phyloP scores from a whole-genome alignment of 2,113 vertebrate species.

The Dasyornis broadbenti region DNA sequence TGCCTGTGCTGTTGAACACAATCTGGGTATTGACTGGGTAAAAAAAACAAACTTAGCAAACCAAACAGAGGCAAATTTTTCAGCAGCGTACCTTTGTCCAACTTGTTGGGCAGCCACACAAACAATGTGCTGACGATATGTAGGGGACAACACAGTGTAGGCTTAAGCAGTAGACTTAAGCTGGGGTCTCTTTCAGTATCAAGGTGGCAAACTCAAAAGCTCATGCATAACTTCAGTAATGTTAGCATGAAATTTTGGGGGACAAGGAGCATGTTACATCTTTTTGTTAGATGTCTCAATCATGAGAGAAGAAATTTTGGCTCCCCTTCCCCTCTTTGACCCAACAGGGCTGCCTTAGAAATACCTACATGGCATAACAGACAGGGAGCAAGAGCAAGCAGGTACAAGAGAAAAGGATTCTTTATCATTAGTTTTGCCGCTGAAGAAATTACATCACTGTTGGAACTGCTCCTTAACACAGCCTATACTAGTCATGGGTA shows the following conservation, averaged over 20 bases:
- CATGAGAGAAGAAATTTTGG: not conserved
- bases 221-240: not conserved
- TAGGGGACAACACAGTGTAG: fast-evolving
- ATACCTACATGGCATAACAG: fast-evolving
- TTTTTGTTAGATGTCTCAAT: not conserved
- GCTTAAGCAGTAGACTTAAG: not conserved
- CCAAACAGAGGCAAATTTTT: not conserved
- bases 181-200: not conserved
- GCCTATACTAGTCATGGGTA: not conserved
- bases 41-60: not conserved
- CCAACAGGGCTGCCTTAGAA: not conserved
- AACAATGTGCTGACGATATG: not conserved
- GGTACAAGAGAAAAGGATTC: not conserved
- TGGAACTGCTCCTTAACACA: not conserved
- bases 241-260: not conserved
- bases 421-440: not conserved
- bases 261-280: not conserved
- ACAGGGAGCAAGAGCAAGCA: not conserved
- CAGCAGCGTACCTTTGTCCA: not conserved
- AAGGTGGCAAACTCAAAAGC: not conserved
- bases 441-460: not conserved
- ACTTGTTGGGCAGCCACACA: not conserved
- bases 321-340: not conserved
- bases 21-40: not conserved
- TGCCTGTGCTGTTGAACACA: not conserved